These are phyloP conservation scores for Dreissena polymorpha DNA, from an alignment of 1,140 invertebrate species.

Conservation along the genomic window DNA sequence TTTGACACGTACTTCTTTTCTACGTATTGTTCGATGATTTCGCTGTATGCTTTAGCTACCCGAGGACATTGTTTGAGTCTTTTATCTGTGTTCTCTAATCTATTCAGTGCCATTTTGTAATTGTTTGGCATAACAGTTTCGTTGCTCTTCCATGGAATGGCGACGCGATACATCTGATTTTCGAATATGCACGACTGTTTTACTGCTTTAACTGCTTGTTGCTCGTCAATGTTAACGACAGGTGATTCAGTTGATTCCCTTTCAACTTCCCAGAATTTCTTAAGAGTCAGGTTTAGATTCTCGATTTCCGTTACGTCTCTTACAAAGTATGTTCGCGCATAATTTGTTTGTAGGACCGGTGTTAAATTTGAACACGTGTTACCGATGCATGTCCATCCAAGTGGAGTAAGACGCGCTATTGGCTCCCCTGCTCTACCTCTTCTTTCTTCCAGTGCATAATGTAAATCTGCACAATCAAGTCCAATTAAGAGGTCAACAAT, in stretches of 20 bases:
- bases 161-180: background rate
- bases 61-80: too few species aligned
- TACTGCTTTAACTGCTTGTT: background rate
- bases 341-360: background rate
- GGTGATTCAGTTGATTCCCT: background rate
- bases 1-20: conserved; percentile 5
- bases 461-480: conserved; percentile 17
- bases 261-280: conserved; percentile 17
- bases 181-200: background rate
- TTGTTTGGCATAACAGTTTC: background rate
- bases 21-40: background rate
- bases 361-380: background rate
- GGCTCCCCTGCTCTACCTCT: conserved; percentile 18
- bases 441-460: background rate
- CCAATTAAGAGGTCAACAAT: conserved; percentile 18
- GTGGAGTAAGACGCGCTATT: conserved; percentile 16
- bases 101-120: conserved; percentile 13
- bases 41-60: conserved; percentile 9
- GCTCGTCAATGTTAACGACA: too few species aligned
- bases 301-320: background rate
- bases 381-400: conserved; percentile 30
- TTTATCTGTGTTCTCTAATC: conserved; percentile 16
- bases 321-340: background rate
- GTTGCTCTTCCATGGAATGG: conserved; percentile 30
- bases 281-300: background rate